A percentile compares a stretch with the other conserved stretches of the same genome.
Evolutionary conservation across 2,888 invertebrate species (phyloP).

Genomic region (Melanargia galathea): DNA sequence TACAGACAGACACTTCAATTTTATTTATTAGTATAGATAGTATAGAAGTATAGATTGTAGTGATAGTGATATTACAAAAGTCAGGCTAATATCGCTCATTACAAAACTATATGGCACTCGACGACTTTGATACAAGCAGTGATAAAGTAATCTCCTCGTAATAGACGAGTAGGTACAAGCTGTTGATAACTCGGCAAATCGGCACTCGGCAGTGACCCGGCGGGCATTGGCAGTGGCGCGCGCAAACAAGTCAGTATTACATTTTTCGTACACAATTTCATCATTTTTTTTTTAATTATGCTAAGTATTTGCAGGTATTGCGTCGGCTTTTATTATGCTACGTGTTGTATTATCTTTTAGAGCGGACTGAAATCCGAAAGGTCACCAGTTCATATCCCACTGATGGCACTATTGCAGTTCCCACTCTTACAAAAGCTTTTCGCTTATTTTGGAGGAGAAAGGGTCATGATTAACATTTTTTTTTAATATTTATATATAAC

Average conservation of each 20-base stretch:
- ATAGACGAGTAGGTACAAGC: constrained; percentile 50
- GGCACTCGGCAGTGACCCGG: constrained; percentile 60
- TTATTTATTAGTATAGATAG: no score
- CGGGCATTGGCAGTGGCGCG: constrained; percentile 46
- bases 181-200: constrained; percentile 52
- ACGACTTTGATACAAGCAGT: constrained; percentile 64
- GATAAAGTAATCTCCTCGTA: constrained; percentile 69
- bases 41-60: no score
- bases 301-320: not conserved
- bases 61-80: constrained; percentile 40
- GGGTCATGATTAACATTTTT: no score
- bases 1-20: no score
- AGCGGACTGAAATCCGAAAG: no score
- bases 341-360: no score
- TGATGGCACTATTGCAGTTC: no score
- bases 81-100: constrained; percentile 50
- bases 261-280: constrained; percentile 13
- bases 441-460: no score
- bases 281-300: not conserved
- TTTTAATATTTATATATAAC: no score
- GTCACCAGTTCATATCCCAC: no score
- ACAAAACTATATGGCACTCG: constrained; percentile 55
- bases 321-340: not conserved
- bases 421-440: no score
- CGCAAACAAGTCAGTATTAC: constrained; percentile 39